Base-by-base conservation (phyloP, 2,888 invertebrate species). In the Heliothis peltigera region DNA sequence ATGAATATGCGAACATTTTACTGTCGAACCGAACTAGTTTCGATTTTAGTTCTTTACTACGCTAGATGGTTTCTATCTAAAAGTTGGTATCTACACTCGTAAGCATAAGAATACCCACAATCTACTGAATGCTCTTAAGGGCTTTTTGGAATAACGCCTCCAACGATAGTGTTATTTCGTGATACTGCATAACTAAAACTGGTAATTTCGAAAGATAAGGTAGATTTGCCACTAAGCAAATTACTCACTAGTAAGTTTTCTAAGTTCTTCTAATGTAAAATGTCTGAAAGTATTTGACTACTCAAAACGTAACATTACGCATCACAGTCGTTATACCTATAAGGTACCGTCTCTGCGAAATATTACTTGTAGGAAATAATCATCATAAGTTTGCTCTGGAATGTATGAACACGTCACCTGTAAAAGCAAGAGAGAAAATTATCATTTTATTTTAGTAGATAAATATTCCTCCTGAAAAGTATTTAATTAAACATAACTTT, bases 401-500 rank as follows among this genome's bases (percentile, higher is more conserved):
- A 17, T 17, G 39, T 39, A 39, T 39, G 39, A 39, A n/a, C 39
- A 58, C 10, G 15, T 32, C 18, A 17, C n/a, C 15, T 32, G 10
- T 4, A 35, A 6, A 25, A 21, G 8, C 10, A n/a, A n/a, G n/a
- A 5, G n/a, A 1, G 59, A 32, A 69, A 2, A 8, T 21, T 51
- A 8, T 54, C 18, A 35, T 46, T 35, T 48, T 56, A 48, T 28
- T 18, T 39, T 18, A 32, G 4, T 2, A 28, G 6, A 3, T 15
- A 53, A 43, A 21, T 1, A 17, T 32, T n/a, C 8, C 15, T 43
- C 18, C 0, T n/a, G 2, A 18, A 32, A 57, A 47, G 12, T 52
- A n/a, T n/a, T 54, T 56, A 46, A 64, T 56, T 44, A 48, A 57
- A 39, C 22, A 32, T 19, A 15, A 47, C n/a, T 52, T 46, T 53